phyloP scores from a whole-genome alignment of 2,113 vertebrate genomes.

The Todiramphus chloris region DNA sequence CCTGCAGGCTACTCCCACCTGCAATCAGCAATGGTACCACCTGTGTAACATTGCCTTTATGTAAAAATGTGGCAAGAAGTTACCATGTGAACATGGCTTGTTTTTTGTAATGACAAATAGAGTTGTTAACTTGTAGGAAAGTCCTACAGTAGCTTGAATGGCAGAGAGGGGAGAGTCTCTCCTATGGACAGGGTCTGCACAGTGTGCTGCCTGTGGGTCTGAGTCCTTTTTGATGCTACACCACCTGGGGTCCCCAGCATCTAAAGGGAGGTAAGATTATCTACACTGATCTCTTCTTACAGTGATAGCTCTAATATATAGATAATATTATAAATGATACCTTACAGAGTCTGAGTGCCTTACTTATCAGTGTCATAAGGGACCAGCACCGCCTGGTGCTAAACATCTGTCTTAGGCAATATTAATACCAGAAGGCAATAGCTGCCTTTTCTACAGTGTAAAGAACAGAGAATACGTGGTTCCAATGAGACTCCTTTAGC shows the following conservation, averaged over 20 bases:
- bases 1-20: background rate
- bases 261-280: background rate
- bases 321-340: background rate
- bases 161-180: background rate
- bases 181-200: background rate
- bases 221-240: background rate
- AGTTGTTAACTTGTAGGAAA: background rate
- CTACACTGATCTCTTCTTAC: background rate
- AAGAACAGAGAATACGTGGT: background rate
- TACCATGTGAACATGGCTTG: background rate
- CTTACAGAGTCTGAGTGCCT: background rate
- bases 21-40: accelerated
- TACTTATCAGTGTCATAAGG: background rate
- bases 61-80: background rate
- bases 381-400: background rate
- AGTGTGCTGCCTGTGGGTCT: accelerated
- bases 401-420: background rate
- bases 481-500: background rate
- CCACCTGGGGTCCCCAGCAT: background rate
- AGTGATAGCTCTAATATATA: background rate
- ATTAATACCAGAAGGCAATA: background rate
- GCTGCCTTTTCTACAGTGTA: background rate
- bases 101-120: background rate
- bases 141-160: background rate
- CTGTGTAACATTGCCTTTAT: background rate